Conservation (phyloP, 2,797 vertebrate genomes). For the Parauchenoglanis punctatus region DNA sequence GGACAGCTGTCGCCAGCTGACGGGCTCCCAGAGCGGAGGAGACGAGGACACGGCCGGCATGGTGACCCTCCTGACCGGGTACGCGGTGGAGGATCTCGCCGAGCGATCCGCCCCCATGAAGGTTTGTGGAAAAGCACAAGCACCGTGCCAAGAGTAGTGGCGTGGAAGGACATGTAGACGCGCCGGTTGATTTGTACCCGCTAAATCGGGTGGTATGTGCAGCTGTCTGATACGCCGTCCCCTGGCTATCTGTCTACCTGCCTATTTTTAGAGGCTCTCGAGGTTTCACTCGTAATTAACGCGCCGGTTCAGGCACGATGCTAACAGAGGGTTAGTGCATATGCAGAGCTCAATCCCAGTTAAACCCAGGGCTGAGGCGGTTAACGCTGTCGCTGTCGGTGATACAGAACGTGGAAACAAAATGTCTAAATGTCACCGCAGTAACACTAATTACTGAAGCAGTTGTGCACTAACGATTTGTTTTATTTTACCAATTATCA, state of each 20-base stretch:
- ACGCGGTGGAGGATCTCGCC: slow-evolving; percentile 79
- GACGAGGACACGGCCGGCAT: slow-evolving; percentile 94
- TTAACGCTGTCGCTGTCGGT: not conserved
- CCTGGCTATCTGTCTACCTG: slow-evolving; percentile 7
- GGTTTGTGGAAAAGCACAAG: slow-evolving; percentile 71
- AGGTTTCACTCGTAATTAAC: slow-evolving; percentile 14
- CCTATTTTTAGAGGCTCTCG: slow-evolving; percentile 43
- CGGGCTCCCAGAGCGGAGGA: slow-evolving; percentile 86
- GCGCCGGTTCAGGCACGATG: not conserved
- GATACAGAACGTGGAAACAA: not conserved
- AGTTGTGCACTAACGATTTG: fast-evolving
- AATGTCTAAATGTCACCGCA: not conserved
- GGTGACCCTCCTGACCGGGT: slow-evolving; percentile 93
- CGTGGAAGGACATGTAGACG: too few species aligned
- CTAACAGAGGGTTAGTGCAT: not conserved
- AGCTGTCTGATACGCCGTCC: slow-evolving; percentile 19
- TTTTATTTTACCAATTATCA: not conserved
- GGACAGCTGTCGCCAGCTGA: slow-evolving; percentile 95
- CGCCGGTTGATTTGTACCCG: not conserved
- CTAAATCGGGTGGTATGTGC: slow-evolving; percentile 34
- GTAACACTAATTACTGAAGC: too few species aligned
- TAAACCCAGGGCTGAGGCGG: not conserved
- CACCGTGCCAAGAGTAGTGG: not conserved
- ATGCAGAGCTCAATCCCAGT: not conserved
- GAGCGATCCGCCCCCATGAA: slow-evolving; percentile 85